Evolutionary conservation across 1,140 invertebrate species (phyloP).

Genomic region (Ptiloglossa arizonensis): DNA sequence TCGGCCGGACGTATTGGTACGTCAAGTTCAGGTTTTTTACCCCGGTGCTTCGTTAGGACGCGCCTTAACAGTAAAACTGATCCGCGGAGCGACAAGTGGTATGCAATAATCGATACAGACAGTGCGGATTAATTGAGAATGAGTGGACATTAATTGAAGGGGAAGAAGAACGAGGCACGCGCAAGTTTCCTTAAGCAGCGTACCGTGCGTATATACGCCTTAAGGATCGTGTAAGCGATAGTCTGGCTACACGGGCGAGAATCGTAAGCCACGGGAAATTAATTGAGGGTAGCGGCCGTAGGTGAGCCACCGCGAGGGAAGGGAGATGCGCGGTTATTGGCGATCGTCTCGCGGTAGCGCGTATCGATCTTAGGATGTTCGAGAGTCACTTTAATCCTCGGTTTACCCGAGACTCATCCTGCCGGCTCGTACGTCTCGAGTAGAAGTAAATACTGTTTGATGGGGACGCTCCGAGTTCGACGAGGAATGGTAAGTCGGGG

Average conservation of each 20-base stretch:
- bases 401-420: neutral
- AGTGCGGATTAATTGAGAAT: slow-evolving; percentile 76
- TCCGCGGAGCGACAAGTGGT: slow-evolving; percentile 64
- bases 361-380: neutral
- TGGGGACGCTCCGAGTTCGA: too few species aligned
- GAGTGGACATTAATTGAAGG: slow-evolving; percentile 70
- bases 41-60: slow-evolving; percentile 46
- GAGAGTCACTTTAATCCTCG: neutral
- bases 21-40: slow-evolving; percentile 56
- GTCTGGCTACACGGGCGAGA: slow-evolving; percentile 30
- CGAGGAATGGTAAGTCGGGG: too few species aligned
- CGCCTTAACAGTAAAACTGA: slow-evolving; percentile 55
- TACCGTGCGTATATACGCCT: slow-evolving; percentile 37
- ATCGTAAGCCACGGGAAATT: slow-evolving; percentile 32
- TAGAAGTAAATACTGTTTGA: too few species aligned
- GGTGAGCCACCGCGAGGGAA: too few species aligned
- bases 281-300: slow-evolving; percentile 30
- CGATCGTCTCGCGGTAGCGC: neutral
- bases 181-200: slow-evolving; percentile 66
- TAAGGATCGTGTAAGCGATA: slow-evolving; percentile 43
- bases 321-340: neutral
- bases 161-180: slow-evolving; percentile 63
- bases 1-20: slow-evolving; percentile 39
- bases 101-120: slow-evolving; percentile 75
- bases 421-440: too few species aligned